These are phyloP conservation scores for Sebastes miniatus DNA, from an alignment of 2,797 vertebrate species.

Conservation along the genomic window DNA sequence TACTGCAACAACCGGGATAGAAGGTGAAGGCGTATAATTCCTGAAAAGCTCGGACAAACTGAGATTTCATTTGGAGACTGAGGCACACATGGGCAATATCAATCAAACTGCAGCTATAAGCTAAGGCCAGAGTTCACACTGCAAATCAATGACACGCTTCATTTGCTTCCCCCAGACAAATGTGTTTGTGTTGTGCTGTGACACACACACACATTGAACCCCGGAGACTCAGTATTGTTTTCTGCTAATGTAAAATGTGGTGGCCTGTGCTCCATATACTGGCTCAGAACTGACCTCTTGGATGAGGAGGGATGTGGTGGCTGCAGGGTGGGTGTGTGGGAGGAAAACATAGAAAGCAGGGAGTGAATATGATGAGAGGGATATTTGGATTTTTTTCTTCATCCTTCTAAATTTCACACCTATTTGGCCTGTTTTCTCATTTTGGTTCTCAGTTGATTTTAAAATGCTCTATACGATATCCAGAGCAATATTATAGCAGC, in stretches of 20 bases:
- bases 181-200: slow-evolving; percentile 38
- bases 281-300: slow-evolving; percentile 35
- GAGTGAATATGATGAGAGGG: not conserved
- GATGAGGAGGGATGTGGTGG: slow-evolving; percentile 31
- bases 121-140: slow-evolving; percentile 38
- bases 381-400: slow-evolving; percentile 11
- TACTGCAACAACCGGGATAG: not conserved
- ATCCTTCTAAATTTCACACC: slow-evolving; percentile 3
- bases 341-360: not conserved
- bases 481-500: too few relatives aligned
- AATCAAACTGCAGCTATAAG: slow-evolving; percentile 35
- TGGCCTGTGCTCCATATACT: slow-evolving; percentile 13
- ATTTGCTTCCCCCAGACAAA: slow-evolving; percentile 58
- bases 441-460: too few relatives aligned
- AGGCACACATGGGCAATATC: slow-evolving; percentile 27
- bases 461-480: too few relatives aligned
- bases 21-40: not conserved
- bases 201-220: slow-evolving; percentile 15
- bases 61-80: slow-evolving; percentile 21
- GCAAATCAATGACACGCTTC: slow-evolving; percentile 71
- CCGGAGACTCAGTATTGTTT: slow-evolving; percentile 40
- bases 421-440: slow-evolving; percentile 20
- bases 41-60: slow-evolving; percentile 21
- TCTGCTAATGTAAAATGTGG: slow-evolving; percentile 31
- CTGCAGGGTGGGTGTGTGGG: not conserved